Evolutionary conservation across 2,113 vertebrate species (phyloP).

Genomic region (Eulemur macaco): DNA sequence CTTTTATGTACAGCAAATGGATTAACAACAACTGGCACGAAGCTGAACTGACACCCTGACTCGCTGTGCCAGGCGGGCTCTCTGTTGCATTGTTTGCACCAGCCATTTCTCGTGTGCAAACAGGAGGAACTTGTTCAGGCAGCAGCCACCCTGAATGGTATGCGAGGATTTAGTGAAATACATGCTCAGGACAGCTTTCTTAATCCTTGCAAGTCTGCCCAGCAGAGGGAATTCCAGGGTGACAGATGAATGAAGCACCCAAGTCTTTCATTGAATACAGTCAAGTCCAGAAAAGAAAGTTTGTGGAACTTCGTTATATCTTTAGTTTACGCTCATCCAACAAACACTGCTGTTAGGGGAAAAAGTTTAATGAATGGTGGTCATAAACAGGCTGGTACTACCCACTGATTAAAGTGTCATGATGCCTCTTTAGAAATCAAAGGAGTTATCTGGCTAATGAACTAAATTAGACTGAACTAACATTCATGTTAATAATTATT

Average conservation of each 20-base stretch:
- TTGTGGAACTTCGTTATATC: constrained; percentile 11
- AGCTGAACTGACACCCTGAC: constrained; percentile 68
- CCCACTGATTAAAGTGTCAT: constrained; percentile 66
- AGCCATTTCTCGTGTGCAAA: constrained; percentile 80
- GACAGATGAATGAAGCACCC: constrained; percentile 69
- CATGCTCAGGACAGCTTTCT: constrained; percentile 75
- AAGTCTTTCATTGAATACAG: constrained; percentile 52
- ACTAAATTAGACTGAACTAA: constrained; percentile 74
- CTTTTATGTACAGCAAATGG: constrained; percentile 79
- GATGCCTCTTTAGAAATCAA: constrained; percentile 70
- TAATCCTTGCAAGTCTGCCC: constrained; percentile 78
- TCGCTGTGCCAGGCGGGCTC: constrained; percentile 74
- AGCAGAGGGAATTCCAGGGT: constrained; percentile 70
- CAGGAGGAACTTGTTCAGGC: constrained; percentile 82
- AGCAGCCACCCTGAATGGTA: constrained; percentile 74
- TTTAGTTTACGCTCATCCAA: constrained; percentile 61
- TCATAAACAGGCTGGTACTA: constrained; percentile 25
- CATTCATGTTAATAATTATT: constrained; percentile 73
- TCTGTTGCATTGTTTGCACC: constrained; percentile 80
- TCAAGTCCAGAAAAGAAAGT: constrained; percentile 58
- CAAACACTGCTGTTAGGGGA: constrained; percentile 56
- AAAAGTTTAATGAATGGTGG: constrained; percentile 34
- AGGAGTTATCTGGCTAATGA: constrained; percentile 74
- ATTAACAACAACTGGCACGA: constrained; percentile 71
- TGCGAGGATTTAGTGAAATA: constrained; percentile 80